phyloP scores from a whole-genome alignment of 2,113 vertebrate genomes.

The Cryptotis parvus region DNA sequence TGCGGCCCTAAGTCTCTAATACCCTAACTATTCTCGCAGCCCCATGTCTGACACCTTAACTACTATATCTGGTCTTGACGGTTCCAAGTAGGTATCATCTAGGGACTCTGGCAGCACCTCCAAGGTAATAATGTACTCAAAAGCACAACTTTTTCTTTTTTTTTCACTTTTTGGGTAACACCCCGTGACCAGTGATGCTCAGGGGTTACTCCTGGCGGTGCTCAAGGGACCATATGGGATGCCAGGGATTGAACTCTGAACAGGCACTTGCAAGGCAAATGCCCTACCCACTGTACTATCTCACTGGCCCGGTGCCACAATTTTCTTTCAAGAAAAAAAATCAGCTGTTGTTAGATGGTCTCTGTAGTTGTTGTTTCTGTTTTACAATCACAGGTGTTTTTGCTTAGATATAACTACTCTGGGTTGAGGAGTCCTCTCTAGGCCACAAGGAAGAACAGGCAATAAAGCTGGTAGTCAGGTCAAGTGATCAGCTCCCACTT shows the following conservation, averaged over 20 bases:
- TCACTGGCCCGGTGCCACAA: too few species aligned
- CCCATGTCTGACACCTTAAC: too few species aligned
- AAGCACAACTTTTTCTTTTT: background rate
- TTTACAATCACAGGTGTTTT: background rate
- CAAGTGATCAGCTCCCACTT: background rate
- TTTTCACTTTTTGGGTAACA: too few species aligned
- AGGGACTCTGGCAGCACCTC: background rate
- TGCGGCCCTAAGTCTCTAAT: too few species aligned
- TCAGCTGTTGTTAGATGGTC: background rate
- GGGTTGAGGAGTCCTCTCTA: background rate
- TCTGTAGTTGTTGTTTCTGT: background rate
- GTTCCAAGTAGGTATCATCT: background rate
- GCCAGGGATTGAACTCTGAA: too few species aligned
- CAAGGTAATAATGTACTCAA: background rate
- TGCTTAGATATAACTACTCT: background rate
- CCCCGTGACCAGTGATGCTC: too few species aligned
- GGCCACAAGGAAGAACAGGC: too few species aligned
- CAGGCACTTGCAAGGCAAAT: too few species aligned
- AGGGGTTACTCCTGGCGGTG: too few species aligned
- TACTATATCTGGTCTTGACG: background rate
- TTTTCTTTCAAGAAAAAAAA: constrained; percentile 38
- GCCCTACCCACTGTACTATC: too few species aligned
- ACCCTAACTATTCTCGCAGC: too few species aligned
- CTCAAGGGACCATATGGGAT: too few species aligned
- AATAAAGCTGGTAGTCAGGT: background rate